Conservation (phyloP, 1,140 invertebrate genomes). For the Pantala flavescens region DNA sequence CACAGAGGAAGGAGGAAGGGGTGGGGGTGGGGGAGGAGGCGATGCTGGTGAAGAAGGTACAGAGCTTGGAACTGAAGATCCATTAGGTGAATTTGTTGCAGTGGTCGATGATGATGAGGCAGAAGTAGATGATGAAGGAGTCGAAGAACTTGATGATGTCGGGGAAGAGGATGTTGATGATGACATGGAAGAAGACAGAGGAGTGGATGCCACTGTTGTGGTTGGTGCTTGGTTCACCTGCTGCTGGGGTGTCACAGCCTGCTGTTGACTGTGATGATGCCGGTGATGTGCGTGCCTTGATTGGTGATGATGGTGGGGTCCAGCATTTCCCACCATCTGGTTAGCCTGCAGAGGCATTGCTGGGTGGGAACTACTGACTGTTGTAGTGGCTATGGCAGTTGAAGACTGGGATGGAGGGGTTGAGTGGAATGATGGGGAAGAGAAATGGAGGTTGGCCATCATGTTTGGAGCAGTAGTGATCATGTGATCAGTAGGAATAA, state of each 20-base stretch:
- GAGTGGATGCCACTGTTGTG: constrained; percentile 14
- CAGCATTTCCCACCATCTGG: background rate
- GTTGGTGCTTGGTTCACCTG: constrained; percentile 23
- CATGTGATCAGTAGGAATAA: constrained; percentile 30
- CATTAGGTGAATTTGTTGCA: constrained; percentile 12
- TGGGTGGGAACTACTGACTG: background rate
- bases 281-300: constrained; percentile 21
- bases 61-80: constrained; percentile 33
- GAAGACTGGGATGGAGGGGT: background rate
- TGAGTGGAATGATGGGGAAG: background rate
- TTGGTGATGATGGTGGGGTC: background rate
- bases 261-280: constrained; percentile 19
- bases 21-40: constrained; percentile 34
- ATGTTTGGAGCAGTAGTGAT: background rate
- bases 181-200: constrained; percentile 25
- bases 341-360: constrained; percentile 2
- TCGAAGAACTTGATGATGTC: constrained; percentile 43
- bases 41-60: constrained; percentile 40
- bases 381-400: background rate
- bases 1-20: constrained; percentile 28
- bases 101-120: background rate
- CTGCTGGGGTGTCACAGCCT: constrained; percentile 33
- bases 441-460: background rate
- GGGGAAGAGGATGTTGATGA: constrained; percentile 41
- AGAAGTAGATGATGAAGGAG: constrained; percentile 38